Evolutionary conservation across 2,888 invertebrate species (phyloP), one percentile per base, ranked within the genome.

Genomic region (Cheiracanthium punctorium): DNA sequence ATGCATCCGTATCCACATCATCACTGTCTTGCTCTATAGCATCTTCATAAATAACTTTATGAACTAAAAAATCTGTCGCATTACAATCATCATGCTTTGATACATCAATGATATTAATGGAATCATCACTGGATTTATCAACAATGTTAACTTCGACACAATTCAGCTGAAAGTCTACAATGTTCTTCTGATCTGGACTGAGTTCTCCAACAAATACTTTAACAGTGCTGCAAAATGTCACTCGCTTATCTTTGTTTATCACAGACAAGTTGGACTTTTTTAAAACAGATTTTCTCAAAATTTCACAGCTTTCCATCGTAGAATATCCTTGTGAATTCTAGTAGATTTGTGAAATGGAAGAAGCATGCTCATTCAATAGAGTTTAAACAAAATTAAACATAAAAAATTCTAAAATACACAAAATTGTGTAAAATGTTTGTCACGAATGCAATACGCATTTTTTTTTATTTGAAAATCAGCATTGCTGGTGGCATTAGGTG

Each of bases 21-120:
- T 77, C 64, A n/a, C n/a, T n/a, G 14, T 87, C 87, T 67, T 81
- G 73, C 29, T 75, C 70, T 33, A 74, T n/a, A 76, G 65, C 69
- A 41, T 77, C 65, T 37, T 87, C 87, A 87, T 87, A 87, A n/a
- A 87, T 58, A 28, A 87, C 87, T 77, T 87, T 87, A 69, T 87
- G 87, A 10, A 87, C 87, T 58, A 87, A 81, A 71, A 87, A 87
- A 52, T 87, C 85, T 28, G 74, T 79, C n/a, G 52, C 79, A 37
- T 64, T 85, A 29, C 84, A 85, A 30, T 85, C 84, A 67, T 85
- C 84, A 30, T 77, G 17, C 1, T 37, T 20, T 12, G 37, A 70
- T 58, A 69, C 17, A 30, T 79, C 79, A 30, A 17, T 17, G 20
- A 14, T 1, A 37, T 24, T 33, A 17, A 28, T 0, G 2, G 28